Conservation (phyloP, 1,140 invertebrate species). For the Anthonomus grandis region DNA sequence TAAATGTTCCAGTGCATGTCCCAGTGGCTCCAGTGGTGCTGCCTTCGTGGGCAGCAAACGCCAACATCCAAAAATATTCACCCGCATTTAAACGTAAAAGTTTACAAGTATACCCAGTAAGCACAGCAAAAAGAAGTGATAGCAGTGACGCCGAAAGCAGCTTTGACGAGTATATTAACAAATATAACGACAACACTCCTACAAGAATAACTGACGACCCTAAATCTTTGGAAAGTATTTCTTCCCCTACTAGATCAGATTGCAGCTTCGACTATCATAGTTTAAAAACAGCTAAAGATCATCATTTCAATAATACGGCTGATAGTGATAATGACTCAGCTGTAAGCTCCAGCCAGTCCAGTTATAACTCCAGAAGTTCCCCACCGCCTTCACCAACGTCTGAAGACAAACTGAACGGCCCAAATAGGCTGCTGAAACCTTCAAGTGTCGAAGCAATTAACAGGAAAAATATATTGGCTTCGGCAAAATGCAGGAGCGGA, state of each 20-base stretch:
- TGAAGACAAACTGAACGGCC: conserved; percentile 36
- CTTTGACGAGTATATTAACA: conserved; percentile 22
- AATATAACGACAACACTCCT: conserved; percentile 23
- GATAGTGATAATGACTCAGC: conserved; percentile 85
- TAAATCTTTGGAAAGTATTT: conserved; percentile 60
- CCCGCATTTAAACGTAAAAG: conserved; percentile 78
- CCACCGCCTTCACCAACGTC: conserved; percentile 54
- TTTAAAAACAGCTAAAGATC: conserved; percentile 35
- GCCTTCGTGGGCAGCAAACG: conserved; percentile 54
- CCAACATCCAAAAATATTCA: conserved; percentile 72
- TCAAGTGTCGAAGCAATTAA: conserved; percentile 78
- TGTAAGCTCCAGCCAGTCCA: conserved; percentile 71
- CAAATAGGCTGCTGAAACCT: conserved; percentile 65
- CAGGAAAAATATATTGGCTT: conserved; percentile 82
- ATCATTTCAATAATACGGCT: conserved; percentile 47
- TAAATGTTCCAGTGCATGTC: background rate
- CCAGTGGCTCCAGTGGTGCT: conserved; percentile 17
- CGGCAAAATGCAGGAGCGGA: conserved; percentile 77
- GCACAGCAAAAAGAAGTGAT: conserved; percentile 45
- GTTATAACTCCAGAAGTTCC: conserved; percentile 69
- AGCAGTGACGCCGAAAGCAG: conserved; percentile 44
- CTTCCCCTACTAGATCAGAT: conserved; percentile 56
- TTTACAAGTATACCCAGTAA: conserved; percentile 61
- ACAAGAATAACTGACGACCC: conserved; percentile 39
- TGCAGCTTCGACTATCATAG: conserved; percentile 53